Evolutionary conservation across 2,888 invertebrate species (phyloP), one percentile per base, ranked within the genome.

Genomic region (Oligia fasciuncula): DNA sequence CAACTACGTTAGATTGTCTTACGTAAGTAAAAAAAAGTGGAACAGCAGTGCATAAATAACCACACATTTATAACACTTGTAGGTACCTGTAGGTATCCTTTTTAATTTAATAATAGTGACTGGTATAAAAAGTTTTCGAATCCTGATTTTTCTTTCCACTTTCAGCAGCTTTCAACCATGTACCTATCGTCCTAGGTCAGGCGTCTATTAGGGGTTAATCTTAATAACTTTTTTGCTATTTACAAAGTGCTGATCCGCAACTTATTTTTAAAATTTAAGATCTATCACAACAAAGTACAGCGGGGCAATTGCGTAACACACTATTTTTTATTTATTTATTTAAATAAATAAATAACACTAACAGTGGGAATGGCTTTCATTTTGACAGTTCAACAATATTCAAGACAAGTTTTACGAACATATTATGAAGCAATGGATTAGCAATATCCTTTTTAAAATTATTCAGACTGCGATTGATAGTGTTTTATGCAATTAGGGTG

Each of bases 21-120:
- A 68, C 46, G 57, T 85, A 85, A 84, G 62, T 46, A 57, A 40
- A 43, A 67, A 70, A 76, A 84, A 72, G 77, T 85, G 60, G 84
- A 74, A 85, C 85, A 72, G 46, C 54, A 23, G 2, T 57, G 57
- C 57, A 84, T 84, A 70, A 77, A 40, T 77, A 70, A 83, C 13
- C 67, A 72, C 14, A 72, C 49, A 69, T n/a, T n/a, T 54, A 17
- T 49, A 40, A 49, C 11, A 65, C 51, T 11, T 23, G 23, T n/a
- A 51, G 14, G 6, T 54, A 65, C 51, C 4, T 23, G 23, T n/a
- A 51, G 14, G 6, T 54, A 54, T 2, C 8, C 0, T 57, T 57
- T 54, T 57, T 57, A 57, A n/a, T 57, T 11, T n/a, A n/a, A 57
- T n/a, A 60, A n/a, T 11, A n/a, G 6, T 23, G 23, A 54, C 23